Base-by-base conservation (phyloP, 2,797 vertebrate genomes). In the Tympanoctomys barrerae region DNA sequence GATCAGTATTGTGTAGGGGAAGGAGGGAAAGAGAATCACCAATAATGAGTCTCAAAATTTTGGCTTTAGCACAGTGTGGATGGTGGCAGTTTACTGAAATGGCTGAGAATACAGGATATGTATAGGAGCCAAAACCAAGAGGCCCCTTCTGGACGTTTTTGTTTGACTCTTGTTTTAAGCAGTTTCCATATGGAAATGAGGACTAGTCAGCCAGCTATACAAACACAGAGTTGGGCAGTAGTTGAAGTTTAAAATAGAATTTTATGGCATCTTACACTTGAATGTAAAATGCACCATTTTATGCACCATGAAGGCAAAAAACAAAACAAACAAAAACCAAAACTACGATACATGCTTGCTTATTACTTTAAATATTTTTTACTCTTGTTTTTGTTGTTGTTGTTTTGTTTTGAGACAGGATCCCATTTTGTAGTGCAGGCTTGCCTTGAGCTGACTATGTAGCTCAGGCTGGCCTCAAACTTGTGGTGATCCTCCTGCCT, bases 241-340 rank as follows among this genome's bases (percentile, higher is more conserved):
- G 59, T 88, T 36, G 83, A 24, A 26, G 36, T 16, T 90, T 52
- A 84, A 94, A 75, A 28, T 52, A 87, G n/a, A 79, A 54, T 46
- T 87, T 87, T 62, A 31, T 94, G 59, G 18, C 33, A 71, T n/a
- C 28, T 83, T 79, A 88, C 16, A 78, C 13, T 83, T 82, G 62
- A 36, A 46, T 96, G 5, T 42, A 91, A 87, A 70, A 88, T 77
- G 71, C 39, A 52, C 31, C 28, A 78, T 77, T 86, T 90, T 86
- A 66, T 84, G 26, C 70, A 70, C 36, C 9, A 70, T 61, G 61
- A 88, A 26, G 59, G 21, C 7, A 18, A 33, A 39, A 59, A 77
- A 77, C 16, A 57, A 57, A 57, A 57, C 16, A 57, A 57, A 57
- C 9, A 49, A 49, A 42, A 57, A 13, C 52, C 52, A 54, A 54